These are phyloP conservation scores for Himalopsyche japonica DNA, from an alignment of 2,888 invertebrate species.

Conservation along the genomic window DNA sequence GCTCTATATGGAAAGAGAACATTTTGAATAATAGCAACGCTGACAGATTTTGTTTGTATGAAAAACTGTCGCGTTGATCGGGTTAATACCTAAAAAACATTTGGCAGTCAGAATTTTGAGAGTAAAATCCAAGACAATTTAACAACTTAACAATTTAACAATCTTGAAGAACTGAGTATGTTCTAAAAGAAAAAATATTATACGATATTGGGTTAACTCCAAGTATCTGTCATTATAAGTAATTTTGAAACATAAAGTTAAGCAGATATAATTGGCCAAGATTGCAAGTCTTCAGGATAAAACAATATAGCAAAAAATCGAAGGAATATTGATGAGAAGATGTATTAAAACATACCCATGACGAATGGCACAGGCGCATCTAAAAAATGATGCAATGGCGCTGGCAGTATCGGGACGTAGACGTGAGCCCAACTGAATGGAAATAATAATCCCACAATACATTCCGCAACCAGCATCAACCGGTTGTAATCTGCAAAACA, in stretches of 20 bases:
- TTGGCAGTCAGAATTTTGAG: not conserved
- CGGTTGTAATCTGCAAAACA: slow-evolving; percentile 79
- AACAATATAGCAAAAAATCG: not conserved
- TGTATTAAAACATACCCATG: slow-evolving; percentile 70
- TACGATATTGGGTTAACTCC: not conserved
- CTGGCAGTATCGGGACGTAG: slow-evolving; percentile 97
- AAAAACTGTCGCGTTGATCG: too few relatives aligned
- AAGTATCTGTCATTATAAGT: too few relatives aligned
- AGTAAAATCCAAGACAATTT: too few relatives aligned
- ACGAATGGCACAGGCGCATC: slow-evolving; percentile 99
- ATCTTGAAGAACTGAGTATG: too few relatives aligned
- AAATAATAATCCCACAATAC: slow-evolving; percentile 84
- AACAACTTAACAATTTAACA: too few relatives aligned
- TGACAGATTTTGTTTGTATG: too few relatives aligned
- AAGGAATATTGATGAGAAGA: not conserved
- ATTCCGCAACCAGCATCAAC: slow-evolving; percentile 95
- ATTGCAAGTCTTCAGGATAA: not conserved
- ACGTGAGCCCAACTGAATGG: slow-evolving; percentile 99
- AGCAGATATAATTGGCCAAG: not conserved
- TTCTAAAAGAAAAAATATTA: not conserved
- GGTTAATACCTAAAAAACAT: too few relatives aligned
- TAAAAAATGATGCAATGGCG: slow-evolving; percentile 91
- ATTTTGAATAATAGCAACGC: too few relatives aligned
- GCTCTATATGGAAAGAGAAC: too few relatives aligned
- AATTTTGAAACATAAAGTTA: not conserved